Evolutionary conservation across 2,113 vertebrate genomes (phyloP), one percentile per base, ranked within the genome.

Genomic region (Nothocercus nigrocapillus): DNA sequence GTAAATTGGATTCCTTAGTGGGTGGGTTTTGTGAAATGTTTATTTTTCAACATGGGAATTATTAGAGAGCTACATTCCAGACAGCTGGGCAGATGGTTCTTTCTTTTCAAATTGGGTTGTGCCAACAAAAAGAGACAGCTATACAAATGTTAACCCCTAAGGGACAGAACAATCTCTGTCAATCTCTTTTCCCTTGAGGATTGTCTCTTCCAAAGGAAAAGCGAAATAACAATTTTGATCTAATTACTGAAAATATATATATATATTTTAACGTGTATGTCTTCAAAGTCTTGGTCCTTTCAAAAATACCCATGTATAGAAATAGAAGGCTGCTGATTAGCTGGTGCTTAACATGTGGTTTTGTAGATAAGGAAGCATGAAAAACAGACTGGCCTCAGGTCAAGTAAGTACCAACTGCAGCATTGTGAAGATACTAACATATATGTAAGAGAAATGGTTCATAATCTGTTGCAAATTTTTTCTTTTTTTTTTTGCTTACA

Each of bases 31-130:
- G 68, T 83, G 94, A 95, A 82, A 83, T 88, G 88, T 90, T 94
- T 95, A 36, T 84, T 97, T 95, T 78, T 77, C 49, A 62, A 75
- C 79, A 91, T 85, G 85, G 92, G 94, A 96, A 61, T 95, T 94
- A 86, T 47, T 91, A 94, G 92, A 68, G 94, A 81, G 83, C 78
- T 94, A 80, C 77, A 95, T 96, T 95, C 83, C 90, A 97, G 96
- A 94, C 91, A 96, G 93, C 80, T 85, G 96, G 97, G 96, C 97
- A 97, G 97, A 96, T 98, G 97, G 95, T 96, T 95, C 85, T 79
- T 94, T 93, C 92, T 97, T 90, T 91, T 97, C 94, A 96, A 93
- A 82, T 64, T 89, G 85, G 95, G 80, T 91, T 63, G 88, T 96
- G 97, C 95, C 96, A 94, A 91, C 91, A 79, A 62, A 96, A 82